phyloP scores from a whole-genome alignment of 2,113 vertebrate genomes.

The Ammodytes marinus region DNA sequence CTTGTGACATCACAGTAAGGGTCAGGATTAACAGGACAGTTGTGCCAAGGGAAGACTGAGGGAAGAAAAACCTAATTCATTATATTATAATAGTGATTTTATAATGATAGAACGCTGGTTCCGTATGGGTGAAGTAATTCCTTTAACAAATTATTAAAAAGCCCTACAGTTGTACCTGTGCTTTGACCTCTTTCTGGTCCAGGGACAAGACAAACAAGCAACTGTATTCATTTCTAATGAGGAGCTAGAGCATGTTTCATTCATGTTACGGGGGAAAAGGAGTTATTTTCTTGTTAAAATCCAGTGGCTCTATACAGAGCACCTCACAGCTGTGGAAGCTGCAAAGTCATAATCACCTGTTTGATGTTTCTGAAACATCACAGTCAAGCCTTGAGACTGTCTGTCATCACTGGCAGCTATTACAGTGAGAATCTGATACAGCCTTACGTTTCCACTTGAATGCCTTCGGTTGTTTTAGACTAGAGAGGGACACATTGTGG shows the following conservation, averaged over 20 bases:
- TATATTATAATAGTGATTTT: no score
- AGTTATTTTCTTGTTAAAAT: slow-evolving; percentile 14
- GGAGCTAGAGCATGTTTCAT: slow-evolving; percentile 30
- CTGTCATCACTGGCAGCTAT: slow-evolving; percentile 47
- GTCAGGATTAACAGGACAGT: no score
- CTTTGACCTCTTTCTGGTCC: background rate
- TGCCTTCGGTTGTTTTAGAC: slow-evolving; percentile 12
- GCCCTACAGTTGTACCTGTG: background rate
- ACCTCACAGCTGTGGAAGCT: slow-evolving; percentile 74
- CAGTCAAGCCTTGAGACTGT: slow-evolving; percentile 13
- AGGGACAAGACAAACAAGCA: slow-evolving; percentile 4
- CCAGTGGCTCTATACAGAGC: slow-evolving; percentile 38
- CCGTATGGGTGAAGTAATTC: no score
- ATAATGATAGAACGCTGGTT: no score
- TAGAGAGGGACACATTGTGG: background rate
- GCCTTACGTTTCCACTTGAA: slow-evolving; percentile 18
- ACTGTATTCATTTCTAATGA: slow-evolving; percentile 35
- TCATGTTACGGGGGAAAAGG: slow-evolving; percentile 17
- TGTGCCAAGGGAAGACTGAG: no score
- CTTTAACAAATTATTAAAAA: background rate
- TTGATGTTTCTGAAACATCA: slow-evolving; percentile 64
- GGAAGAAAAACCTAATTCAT: no score
- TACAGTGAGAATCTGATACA: slow-evolving; percentile 10
- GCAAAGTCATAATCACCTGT: slow-evolving; percentile 65
- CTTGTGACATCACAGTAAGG: no score